Evolutionary conservation across 1,140 invertebrate genomes (phyloP).

Genomic region (Asbolus verrucosus): DNA sequence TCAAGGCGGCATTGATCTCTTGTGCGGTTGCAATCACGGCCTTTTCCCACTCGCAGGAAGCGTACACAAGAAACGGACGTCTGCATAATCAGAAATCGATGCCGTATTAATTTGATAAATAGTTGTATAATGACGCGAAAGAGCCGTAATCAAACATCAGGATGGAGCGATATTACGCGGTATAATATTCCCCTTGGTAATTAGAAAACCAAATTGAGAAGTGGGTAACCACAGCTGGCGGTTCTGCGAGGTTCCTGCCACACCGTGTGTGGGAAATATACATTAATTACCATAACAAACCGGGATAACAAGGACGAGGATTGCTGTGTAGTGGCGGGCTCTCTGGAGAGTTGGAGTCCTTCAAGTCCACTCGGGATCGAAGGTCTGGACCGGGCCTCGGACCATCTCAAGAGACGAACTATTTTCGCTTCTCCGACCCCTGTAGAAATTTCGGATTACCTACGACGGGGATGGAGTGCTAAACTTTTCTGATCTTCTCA

Average conservation of each 20-base stretch:
- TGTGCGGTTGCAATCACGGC: slow-evolving; percentile 41
- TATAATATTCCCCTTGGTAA: slow-evolving; percentile 43
- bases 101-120: slow-evolving; percentile 29
- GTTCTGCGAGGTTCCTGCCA: slow-evolving; percentile 24
- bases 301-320: slow-evolving; percentile 43
- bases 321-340: slow-evolving; percentile 36
- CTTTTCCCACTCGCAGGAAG: slow-evolving; percentile 7
- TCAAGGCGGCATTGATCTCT: slow-evolving; percentile 50
- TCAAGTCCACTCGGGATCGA: slow-evolving; percentile 45
- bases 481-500: slow-evolving; percentile 38
- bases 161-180: slow-evolving; percentile 7
- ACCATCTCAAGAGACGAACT: slow-evolving; percentile 40
- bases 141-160: slow-evolving; percentile 13
- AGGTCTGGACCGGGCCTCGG: not conserved
- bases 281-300: slow-evolving; percentile 49
- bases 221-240: slow-evolving; percentile 43
- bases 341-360: slow-evolving; percentile 41
- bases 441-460: slow-evolving; percentile 32
- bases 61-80: slow-evolving; percentile 8
- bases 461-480: slow-evolving; percentile 16
- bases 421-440: slow-evolving; percentile 19
- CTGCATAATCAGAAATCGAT: not conserved
- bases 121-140: slow-evolving; percentile 13
- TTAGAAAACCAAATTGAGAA: slow-evolving; percentile 48
- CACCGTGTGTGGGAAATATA: slow-evolving; percentile 44